Conservation (phyloP, 1,140 invertebrate genomes). For the Drosophila simulans region DNA sequence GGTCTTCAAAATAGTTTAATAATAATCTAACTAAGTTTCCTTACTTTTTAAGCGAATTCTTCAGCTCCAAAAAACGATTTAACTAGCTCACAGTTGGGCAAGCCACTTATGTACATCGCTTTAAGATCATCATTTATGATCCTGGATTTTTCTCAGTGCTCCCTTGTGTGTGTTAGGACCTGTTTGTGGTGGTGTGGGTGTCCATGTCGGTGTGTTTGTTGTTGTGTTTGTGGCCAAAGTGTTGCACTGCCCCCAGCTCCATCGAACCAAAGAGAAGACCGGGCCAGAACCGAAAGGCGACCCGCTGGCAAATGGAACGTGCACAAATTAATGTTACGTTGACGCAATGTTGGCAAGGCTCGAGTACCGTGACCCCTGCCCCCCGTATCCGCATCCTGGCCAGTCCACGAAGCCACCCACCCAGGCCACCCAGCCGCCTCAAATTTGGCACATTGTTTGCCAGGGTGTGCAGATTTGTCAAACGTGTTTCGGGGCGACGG, state of each 20-base stretch:
- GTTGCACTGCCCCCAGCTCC: conserved; percentile 60
- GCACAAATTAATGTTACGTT: conserved; percentile 76
- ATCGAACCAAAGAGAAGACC: conserved; percentile 32
- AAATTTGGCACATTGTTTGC: conserved; percentile 79
- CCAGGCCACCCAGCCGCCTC: conserved; percentile 20
- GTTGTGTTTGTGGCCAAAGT: conserved; percentile 73
- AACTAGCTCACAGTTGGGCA: too few relatives aligned
- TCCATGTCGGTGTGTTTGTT: conserved; percentile 22
- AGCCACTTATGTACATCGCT: too few relatives aligned
- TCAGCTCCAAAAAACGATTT: too few relatives aligned
- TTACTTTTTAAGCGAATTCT: too few relatives aligned
- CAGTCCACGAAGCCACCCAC: background rate
- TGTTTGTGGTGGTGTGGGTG: conserved; percentile 27
- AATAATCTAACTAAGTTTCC: background rate
- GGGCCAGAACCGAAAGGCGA: conserved; percentile 28
- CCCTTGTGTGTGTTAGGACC: conserved; percentile 1
- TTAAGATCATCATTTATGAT: too few relatives aligned
- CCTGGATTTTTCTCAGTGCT: conserved; percentile 1
- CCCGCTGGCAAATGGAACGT: conserved; percentile 73
- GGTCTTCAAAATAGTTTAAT: background rate
- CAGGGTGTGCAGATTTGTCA: conserved; percentile 62
- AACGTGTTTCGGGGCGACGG: conserved; percentile 16
- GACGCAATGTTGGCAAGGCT: conserved; percentile 64
- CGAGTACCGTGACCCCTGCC: conserved; percentile 42
- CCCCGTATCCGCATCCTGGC: background rate